Percentiles rank a stretch among this genome's conserved stretches.
Conservation (phyloP, 2,797 vertebrate genomes). For the Protonibea diacanthus region DNA sequence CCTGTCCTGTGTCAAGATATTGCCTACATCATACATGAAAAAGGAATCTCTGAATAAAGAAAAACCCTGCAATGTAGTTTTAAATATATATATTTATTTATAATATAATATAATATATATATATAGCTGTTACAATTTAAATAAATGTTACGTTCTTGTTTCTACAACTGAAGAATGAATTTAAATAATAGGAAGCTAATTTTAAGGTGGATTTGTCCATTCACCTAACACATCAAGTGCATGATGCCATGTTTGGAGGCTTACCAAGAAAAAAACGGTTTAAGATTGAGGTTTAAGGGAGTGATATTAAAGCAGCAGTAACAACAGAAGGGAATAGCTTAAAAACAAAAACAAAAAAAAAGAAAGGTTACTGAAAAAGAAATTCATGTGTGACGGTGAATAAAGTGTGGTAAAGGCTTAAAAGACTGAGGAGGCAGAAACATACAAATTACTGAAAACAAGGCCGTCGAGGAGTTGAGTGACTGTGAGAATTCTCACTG, state of each 20-base stretch:
- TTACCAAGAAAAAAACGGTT: constrained; percentile 67
- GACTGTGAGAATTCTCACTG: constrained; percentile 83
- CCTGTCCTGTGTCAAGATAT: constrained; percentile 87
- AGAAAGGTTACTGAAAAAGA: constrained; percentile 53
- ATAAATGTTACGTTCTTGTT: constrained; percentile 81
- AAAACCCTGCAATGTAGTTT: constrained; percentile 86
- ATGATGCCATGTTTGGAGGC: constrained; percentile 81
- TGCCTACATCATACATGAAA: constrained; percentile 85
- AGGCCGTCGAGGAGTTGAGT: constrained; percentile 77
- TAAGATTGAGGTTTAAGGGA: constrained; percentile 72
- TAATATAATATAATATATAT: constrained; percentile 69
- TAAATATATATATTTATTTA: constrained; percentile 84
- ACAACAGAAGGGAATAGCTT: constrained; percentile 87
- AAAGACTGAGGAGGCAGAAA: constrained; percentile 68
- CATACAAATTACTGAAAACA: constrained; percentile 74
- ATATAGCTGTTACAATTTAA: constrained; percentile 83
- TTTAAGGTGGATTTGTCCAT: constrained; percentile 73
- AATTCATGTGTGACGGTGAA: constrained; percentile 22
- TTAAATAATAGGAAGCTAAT: constrained; percentile 85
- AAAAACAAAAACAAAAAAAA: constrained; percentile 72
- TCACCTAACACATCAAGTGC: constrained; percentile 78
- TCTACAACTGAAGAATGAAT: constrained; percentile 82
- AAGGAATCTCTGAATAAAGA: constrained; percentile 80
- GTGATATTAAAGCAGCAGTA: constrained; percentile 82
- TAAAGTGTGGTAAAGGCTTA: constrained; percentile 24